phyloP scores from a whole-genome alignment of 2,113 vertebrate genomes.

The Lagopus leucura region DNA sequence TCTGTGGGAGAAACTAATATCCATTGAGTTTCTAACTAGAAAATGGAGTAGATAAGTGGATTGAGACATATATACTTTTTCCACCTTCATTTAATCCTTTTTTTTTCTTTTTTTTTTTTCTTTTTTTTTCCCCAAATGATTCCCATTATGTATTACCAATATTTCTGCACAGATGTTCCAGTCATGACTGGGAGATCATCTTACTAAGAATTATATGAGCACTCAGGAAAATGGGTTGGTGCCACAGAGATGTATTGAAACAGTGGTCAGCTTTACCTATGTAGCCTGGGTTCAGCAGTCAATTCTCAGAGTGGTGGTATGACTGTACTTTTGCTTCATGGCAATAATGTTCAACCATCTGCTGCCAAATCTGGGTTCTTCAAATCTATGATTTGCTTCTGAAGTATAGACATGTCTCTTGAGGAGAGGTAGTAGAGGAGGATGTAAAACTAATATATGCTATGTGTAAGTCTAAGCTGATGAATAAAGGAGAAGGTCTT shows the following conservation, averaged over 20 bases:
- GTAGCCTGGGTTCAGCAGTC: neutral
- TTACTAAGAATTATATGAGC: neutral
- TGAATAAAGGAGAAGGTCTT: neutral
- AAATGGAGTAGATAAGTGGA: neutral
- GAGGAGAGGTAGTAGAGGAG: neutral
- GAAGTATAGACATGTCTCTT: neutral
- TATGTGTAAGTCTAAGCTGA: neutral
- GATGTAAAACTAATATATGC: neutral
- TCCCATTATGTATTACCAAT: neutral
- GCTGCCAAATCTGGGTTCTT: neutral
- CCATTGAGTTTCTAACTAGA: neutral
- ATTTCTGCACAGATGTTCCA: neutral
- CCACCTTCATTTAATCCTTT: neutral
- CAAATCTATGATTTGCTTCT: neutral
- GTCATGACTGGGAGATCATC: neutral
- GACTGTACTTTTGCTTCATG: neutral
- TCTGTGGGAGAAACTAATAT: neutral
- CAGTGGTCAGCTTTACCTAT: neutral
- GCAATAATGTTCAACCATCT: neutral
- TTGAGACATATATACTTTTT: neutral
- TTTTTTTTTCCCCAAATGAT: neutral
- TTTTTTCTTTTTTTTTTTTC: neutral
- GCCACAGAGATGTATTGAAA: neutral
- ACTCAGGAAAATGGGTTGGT: neutral
- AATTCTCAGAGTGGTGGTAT: fast-evolving